A percentile compares a stretch with the other conserved stretches of the same genome.
Evolutionary conservation across 2,888 invertebrate genomes (phyloP).

Genomic region (Caenorhabditis uteleia): DNA sequence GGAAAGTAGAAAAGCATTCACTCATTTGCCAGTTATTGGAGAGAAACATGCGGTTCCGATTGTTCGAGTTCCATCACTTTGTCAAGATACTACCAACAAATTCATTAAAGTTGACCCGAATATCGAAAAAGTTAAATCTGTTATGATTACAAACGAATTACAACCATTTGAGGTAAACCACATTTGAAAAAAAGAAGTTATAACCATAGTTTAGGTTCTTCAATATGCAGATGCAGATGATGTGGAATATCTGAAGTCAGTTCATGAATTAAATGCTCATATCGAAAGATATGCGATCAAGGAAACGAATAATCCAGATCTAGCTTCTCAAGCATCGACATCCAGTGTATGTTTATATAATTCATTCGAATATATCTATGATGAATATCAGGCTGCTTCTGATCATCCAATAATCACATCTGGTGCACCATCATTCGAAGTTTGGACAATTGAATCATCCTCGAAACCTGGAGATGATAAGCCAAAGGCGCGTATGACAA

Average conservation of each 20-base stretch:
- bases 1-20: constrained; percentile 40
- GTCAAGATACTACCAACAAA: constrained; percentile 30
- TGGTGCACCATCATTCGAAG: constrained; percentile 20
- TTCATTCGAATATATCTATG: too few relatives aligned
- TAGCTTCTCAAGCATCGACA: too few relatives aligned
- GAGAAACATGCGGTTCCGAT: constrained; percentile 32
- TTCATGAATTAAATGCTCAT: constrained; percentile 50
- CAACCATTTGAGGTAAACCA: constrained; percentile 37
- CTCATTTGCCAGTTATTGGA: constrained; percentile 29
- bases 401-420: not conserved
- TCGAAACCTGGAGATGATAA: constrained; percentile 4
- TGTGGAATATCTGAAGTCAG: constrained; percentile 42
- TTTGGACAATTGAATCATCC: constrained; percentile 34
- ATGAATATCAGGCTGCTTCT: not conserved
- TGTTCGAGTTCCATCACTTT: constrained; percentile 41
- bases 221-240: constrained; percentile 35
- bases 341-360: too few relatives aligned
- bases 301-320: constrained; percentile 21
- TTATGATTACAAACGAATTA: constrained; percentile 6
- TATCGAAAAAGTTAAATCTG: constrained; percentile 8
- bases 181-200: constrained; percentile 1
- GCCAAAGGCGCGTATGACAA: constrained; percentile 28
- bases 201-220: constrained; percentile 31
- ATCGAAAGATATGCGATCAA: constrained; percentile 43
- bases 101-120: constrained; percentile 22